Conservation (phyloP, 2,113 vertebrate genomes). For the Cyphomyrus plagiostoma region DNA sequence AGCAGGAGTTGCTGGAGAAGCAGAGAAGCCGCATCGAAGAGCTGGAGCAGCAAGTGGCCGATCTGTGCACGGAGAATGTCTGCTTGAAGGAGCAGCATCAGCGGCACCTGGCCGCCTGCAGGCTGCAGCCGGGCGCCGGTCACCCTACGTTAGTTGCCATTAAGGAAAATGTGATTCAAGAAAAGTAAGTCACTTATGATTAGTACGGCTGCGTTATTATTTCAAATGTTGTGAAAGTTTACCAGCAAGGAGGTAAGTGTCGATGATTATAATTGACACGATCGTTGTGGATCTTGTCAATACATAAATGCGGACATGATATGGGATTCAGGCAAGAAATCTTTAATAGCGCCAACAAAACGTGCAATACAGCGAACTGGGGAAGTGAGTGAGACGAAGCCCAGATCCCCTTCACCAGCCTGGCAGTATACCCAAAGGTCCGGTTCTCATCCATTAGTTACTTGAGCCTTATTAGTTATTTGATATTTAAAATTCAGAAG, state of each 20-base stretch:
- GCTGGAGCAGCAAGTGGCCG: slow-evolving; percentile 80
- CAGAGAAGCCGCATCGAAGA: slow-evolving; percentile 78
- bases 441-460: not conserved
- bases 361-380: not conserved
- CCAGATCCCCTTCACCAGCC: not conserved
- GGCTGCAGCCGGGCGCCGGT: slow-evolving; percentile 56
- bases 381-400: not conserved
- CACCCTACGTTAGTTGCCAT: slow-evolving; percentile 59
- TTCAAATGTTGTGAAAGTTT: not conserved
- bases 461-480: not conserved
- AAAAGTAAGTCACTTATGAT: slow-evolving; percentile 65
- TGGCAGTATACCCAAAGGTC: not conserved
- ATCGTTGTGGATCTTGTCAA: not conserved
- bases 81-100: slow-evolving; percentile 78
- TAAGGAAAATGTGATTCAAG: slow-evolving; percentile 63
- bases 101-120: slow-evolving; percentile 83
- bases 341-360: not conserved
- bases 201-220: not conserved
- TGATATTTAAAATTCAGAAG: not conserved
- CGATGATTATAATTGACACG: not conserved
- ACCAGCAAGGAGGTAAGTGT: not conserved
- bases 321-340: not conserved
- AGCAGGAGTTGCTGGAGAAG: slow-evolving; percentile 81
- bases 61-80: slow-evolving; percentile 72
- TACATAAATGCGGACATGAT: not conserved